A percentile compares a stretch with the other conserved stretches of the same genome.
Conservation (phyloP, 2,797 vertebrate genomes). For the Scomberomorus guttatus region DNA sequence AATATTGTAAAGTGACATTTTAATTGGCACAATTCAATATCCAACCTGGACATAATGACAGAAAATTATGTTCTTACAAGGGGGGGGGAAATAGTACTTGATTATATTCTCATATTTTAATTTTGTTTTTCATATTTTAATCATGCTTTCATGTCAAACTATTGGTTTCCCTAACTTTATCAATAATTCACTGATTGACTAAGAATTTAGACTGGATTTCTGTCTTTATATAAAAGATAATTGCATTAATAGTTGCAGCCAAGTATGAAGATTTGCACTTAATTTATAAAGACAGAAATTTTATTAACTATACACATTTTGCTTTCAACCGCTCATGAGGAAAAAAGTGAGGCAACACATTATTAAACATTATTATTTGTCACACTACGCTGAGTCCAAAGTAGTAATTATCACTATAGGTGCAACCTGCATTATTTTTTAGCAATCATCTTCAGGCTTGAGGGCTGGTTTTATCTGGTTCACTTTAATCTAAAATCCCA, state of each 20-base stretch:
- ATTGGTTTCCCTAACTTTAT: neutral
- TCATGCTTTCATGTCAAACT: constrained; percentile 15
- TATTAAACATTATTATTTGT: neutral
- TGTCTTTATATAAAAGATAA: constrained; percentile 2
- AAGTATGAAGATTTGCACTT: neutral
- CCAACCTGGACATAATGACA: neutral
- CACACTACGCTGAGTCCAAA: neutral
- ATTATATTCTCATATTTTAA: constrained; percentile 18
- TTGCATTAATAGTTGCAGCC: neutral
- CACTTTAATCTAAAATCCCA: neutral
- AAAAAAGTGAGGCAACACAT: neutral
- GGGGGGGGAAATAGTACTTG: neutral
- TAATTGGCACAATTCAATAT: constrained; percentile 10
- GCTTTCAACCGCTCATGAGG: neutral
- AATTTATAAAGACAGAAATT: neutral
- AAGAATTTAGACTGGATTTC: constrained; percentile 9
- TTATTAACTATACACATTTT: neutral
- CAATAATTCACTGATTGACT: constrained; percentile 7
- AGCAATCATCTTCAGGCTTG: neutral
- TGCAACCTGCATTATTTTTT: neutral
- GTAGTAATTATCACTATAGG: neutral
- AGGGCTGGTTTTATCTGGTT: neutral
- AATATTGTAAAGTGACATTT: constrained; percentile 13
- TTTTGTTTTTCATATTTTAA: too few species aligned
- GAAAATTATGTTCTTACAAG: neutral